phyloP scores from a whole-genome alignment of 1,140 invertebrate species.

The Lysiphlebus fabarum region DNA sequence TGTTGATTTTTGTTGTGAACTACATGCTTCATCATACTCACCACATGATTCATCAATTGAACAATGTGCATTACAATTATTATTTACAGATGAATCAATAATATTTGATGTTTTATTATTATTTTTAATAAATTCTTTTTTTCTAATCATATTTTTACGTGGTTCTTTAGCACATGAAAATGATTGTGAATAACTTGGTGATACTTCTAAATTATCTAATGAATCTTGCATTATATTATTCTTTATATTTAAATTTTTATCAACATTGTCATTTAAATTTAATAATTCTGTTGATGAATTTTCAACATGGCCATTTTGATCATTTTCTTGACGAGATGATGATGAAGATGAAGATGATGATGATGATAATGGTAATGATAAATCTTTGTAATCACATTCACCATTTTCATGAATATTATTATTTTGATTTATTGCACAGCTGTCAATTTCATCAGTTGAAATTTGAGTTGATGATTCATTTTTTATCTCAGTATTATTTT shows the following conservation, averaged over 20 bases:
- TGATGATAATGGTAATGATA: too few relatives aligned
- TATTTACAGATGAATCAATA: slow-evolving; percentile 15
- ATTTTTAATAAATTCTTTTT: slow-evolving; percentile 26
- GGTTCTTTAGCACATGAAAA: slow-evolving; percentile 16
- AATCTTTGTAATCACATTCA: slow-evolving; percentile 1
- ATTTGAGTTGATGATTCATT: slow-evolving; percentile 4
- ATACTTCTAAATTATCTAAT: slow-evolving; percentile 18
- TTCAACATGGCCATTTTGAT: slow-evolving; percentile 1
- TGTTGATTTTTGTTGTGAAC: slow-evolving; percentile 2
- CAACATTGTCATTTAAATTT: slow-evolving; percentile 1
- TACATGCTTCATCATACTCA: slow-evolving; percentile 16
- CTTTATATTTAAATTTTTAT: slow-evolving; percentile 21
- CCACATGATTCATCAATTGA: slow-evolving; percentile 6
- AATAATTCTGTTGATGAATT: neutral
- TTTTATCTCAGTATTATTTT: neutral
- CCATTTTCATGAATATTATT: neutral
- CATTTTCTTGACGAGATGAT: slow-evolving; percentile 3
- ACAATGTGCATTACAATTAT: slow-evolving; percentile 1
- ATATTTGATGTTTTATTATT: slow-evolving; percentile 25
- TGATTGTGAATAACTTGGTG: slow-evolving; percentile 21
- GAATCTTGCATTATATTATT: slow-evolving; percentile 21
- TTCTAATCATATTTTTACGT: slow-evolving; percentile 25
- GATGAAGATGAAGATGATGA: slow-evolving; percentile 1
- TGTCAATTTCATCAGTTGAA: neutral
- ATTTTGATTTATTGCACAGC: neutral